These are phyloP conservation scores for Spodoptera frugiperda DNA, from an alignment of 1,140 invertebrate genomes.

Conservation along the genomic window DNA sequence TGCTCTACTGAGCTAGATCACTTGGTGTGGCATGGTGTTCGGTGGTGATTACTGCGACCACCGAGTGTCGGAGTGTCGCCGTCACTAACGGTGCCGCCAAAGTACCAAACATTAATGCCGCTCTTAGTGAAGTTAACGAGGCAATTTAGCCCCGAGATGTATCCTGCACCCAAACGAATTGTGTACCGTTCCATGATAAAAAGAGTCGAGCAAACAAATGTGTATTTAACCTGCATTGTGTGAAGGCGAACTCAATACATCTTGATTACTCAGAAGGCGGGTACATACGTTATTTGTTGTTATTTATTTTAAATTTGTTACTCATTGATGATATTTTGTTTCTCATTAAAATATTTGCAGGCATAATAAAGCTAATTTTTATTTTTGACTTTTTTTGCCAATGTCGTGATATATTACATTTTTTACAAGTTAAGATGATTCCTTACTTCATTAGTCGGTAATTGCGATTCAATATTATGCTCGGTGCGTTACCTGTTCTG, in stretches of 20 bases:
- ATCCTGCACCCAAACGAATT: slow-evolving; percentile 12
- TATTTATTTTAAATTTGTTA: not conserved
- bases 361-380: slow-evolving; percentile 7
- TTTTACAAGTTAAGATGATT: slow-evolving; percentile 3
- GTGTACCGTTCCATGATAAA: slow-evolving; percentile 8
- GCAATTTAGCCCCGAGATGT: slow-evolving; percentile 5
- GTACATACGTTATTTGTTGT: not conserved
- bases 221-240: not conserved
- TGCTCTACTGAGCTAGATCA: slow-evolving; percentile 71
- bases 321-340: not conserved
- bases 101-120: slow-evolving; percentile 30
- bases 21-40: slow-evolving; percentile 3
- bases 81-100: slow-evolving; percentile 23
- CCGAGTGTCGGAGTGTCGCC: not conserved
- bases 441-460: not conserved
- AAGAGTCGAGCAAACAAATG: not conserved
- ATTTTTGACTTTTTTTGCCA: not conserved
- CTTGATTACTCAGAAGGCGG: slow-evolving; percentile 6
- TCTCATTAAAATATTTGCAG: not conserved
- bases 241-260: not conserved
- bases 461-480: slow-evolving; percentile 10
- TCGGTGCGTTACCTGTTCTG: not conserved
- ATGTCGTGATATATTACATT: not conserved
- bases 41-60: slow-evolving; percentile 50
- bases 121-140: slow-evolving; percentile 27